These are phyloP conservation scores for Zeugodacus cucurbitae DNA, from an alignment of 1,140 invertebrate species.

Conservation along the genomic window DNA sequence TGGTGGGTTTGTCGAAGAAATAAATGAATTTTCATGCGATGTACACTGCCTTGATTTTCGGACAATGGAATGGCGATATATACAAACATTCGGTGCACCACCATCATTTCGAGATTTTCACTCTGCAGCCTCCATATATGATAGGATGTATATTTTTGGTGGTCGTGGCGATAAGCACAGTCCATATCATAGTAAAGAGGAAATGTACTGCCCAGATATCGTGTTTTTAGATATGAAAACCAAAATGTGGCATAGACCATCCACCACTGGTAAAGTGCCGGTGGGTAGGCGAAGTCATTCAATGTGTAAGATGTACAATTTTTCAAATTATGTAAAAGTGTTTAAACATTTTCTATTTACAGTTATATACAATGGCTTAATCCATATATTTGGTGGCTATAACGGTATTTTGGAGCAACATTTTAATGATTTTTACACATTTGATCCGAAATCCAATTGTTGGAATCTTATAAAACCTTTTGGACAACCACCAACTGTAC, in stretches of 20 bases:
- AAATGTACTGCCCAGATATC: slow-evolving; percentile 83
- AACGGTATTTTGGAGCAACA: slow-evolving; percentile 80
- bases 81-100: slow-evolving; percentile 71
- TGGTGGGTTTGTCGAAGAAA: slow-evolving; percentile 86
- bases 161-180: slow-evolving; percentile 79
- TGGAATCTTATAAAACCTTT: slow-evolving; percentile 74
- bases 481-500: slow-evolving; percentile 73
- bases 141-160: slow-evolving; percentile 88
- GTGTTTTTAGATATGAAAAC: slow-evolving; percentile 79
- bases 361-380: slow-evolving; percentile 79
- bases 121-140: slow-evolving; percentile 78
- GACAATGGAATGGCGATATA: slow-evolving; percentile 77
- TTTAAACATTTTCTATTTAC: slow-evolving; percentile 59
- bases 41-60: slow-evolving; percentile 80
- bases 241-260: slow-evolving; percentile 75
- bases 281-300: slow-evolving; percentile 87
- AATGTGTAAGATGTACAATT: slow-evolving; percentile 74
- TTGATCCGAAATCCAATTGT: slow-evolving; percentile 71
- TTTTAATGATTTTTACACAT: slow-evolving; percentile 85
- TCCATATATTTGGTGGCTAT: slow-evolving; percentile 91
- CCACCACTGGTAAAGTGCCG: slow-evolving; percentile 71
- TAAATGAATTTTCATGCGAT: slow-evolving; percentile 83
- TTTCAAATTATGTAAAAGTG: slow-evolving; percentile 1
- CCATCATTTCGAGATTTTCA: slow-evolving; percentile 89
- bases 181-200: slow-evolving; percentile 74